A percentile compares a stretch with the other conserved stretches of the same genome.
Evolutionary conservation across 1,140 invertebrate species (phyloP).

Genomic region (Zaprionus capensis): DNA sequence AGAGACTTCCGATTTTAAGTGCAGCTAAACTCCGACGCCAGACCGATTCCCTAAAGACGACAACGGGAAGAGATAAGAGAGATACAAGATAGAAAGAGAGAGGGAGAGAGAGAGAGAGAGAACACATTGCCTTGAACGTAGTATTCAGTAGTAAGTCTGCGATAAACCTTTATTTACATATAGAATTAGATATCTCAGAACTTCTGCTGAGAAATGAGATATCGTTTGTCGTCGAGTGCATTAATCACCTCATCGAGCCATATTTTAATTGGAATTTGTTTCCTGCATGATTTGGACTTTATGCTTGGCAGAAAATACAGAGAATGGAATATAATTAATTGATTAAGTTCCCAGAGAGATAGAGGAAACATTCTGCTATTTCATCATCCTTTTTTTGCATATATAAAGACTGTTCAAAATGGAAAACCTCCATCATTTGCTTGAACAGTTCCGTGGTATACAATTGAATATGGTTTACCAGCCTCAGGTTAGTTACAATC

Average conservation of each 20-base stretch:
- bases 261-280: neutral
- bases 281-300: constrained; percentile 10
- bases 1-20: constrained; percentile 1
- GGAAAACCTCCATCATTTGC: constrained; percentile 13
- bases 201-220: neutral
- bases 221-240: neutral
- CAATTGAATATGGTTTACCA: constrained; percentile 22
- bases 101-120: neutral
- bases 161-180: neutral
- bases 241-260: constrained; percentile 10
- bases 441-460: neutral
- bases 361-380: neutral
- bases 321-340: constrained; percentile 11
- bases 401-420: constrained; percentile 17
- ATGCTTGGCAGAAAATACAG: neutral
- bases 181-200: neutral
- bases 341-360: constrained; percentile 15
- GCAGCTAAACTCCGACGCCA: neutral
- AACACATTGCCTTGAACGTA: neutral
- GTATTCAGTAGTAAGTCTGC: neutral
- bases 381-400: neutral
- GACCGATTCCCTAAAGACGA: neutral
- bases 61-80: neutral
- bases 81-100: neutral
- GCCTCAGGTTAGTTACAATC: constrained; percentile 35